Evolutionary conservation across 1,140 invertebrate genomes (phyloP).

Genomic region (Orussus abietinus): DNA sequence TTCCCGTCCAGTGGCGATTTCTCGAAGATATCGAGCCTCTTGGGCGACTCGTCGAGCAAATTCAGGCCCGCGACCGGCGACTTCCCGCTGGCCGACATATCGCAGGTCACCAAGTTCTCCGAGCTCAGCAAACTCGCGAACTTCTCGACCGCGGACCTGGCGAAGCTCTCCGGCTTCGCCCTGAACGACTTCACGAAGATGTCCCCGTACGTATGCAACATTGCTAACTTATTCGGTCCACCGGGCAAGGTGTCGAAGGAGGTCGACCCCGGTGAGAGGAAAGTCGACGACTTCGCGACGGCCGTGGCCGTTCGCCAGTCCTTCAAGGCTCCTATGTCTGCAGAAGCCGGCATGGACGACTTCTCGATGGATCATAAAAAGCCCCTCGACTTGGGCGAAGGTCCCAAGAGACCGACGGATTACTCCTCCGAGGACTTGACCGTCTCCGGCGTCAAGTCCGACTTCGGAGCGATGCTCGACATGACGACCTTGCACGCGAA

Average conservation of each 20-base stretch:
- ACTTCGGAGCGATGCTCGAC: constrained; percentile 40
- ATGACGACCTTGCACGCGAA: constrained; percentile 39
- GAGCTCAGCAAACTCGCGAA: constrained; percentile 39
- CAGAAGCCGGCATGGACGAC: constrained; percentile 30
- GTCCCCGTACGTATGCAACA: constrained; percentile 45
- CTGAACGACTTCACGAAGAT: constrained; percentile 47
- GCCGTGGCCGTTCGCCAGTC: constrained; percentile 27
- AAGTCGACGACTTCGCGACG: constrained; percentile 33
- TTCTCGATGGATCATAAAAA: constrained; percentile 40
- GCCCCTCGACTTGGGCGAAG: constrained; percentile 23
- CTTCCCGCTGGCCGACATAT: constrained; percentile 41
- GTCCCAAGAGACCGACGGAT: constrained; percentile 28
- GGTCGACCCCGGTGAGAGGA: constrained; percentile 26
- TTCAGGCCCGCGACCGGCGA: constrained; percentile 24
- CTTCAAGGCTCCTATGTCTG: constrained; percentile 27
- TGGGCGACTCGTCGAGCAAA: constrained; percentile 21
- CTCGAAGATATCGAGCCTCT: constrained; percentile 31
- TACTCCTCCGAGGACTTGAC: constrained; percentile 40
- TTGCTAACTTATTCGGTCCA: constrained; percentile 47
- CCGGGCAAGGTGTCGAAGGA: constrained; percentile 26
- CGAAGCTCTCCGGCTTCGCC: constrained; percentile 44
- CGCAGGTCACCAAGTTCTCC: constrained; percentile 40
- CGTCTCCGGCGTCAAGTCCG: constrained; percentile 35
- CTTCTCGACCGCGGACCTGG: constrained; percentile 41
- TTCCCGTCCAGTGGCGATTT: constrained; percentile 37